These are phyloP conservation scores for Hirtodrosophila cameraria DNA, from an alignment of 2,888 invertebrate species.

Conservation along the genomic window DNA sequence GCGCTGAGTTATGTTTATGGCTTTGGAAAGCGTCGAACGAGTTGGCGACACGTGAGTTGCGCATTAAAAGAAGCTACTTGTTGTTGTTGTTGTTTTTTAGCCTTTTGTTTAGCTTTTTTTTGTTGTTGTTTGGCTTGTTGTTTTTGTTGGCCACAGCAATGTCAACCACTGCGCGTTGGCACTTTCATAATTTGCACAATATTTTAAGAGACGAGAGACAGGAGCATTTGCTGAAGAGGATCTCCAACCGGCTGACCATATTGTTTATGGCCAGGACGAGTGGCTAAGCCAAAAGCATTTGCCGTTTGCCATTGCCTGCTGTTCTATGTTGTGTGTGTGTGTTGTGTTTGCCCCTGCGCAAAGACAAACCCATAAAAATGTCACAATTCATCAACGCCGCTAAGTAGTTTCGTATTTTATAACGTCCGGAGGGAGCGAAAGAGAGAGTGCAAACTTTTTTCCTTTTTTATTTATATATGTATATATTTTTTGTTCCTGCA, in stretches of 20 bases:
- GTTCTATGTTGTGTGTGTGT: background rate
- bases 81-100: background rate
- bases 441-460: conserved; percentile 17
- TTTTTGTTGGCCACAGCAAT: background rate
- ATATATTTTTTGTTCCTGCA: conserved; percentile 11
- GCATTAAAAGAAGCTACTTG: conserved; percentile 51
- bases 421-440: conserved; percentile 23
- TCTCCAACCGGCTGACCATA: conserved; percentile 49
- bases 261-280: conserved; percentile 59
- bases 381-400: conserved; percentile 75
- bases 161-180: conserved; percentile 9
- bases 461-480: conserved; percentile 18
- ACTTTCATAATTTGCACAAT: conserved; percentile 58
- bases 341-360: conserved; percentile 14
- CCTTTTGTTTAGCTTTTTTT: background rate
- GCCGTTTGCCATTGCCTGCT: conserved; percentile 25
- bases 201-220: conserved; percentile 28
- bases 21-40: conserved; percentile 51
- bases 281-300: conserved; percentile 57
- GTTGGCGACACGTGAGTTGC: conserved; percentile 58
- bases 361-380: conserved; percentile 80
- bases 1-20: conserved; percentile 63
- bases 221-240: conserved; percentile 28
- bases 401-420: conserved; percentile 77
- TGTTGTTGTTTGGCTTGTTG: background rate